A percentile compares a stretch with the other conserved stretches of the same genome.
Evolutionary conservation across 2,113 vertebrate genomes (phyloP).

Genomic region (Jaculus jaculus): DNA sequence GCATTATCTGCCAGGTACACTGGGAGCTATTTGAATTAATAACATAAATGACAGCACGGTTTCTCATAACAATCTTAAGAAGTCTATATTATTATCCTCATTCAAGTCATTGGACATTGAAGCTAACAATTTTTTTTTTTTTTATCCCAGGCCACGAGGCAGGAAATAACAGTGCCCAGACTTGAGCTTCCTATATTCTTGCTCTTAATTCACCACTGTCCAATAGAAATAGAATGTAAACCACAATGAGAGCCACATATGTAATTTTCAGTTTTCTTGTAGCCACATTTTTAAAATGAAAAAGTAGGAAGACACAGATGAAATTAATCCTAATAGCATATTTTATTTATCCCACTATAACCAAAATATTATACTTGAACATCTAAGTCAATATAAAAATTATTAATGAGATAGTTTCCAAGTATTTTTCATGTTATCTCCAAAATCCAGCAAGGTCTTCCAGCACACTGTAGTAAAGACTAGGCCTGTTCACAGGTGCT

Average conservation of each 20-base stretch:
- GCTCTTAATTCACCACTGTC: not conserved
- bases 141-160: conserved; percentile 15
- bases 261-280: conserved; percentile 36
- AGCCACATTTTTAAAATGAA: conserved; percentile 52
- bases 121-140: not conserved
- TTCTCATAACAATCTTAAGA: not conserved
- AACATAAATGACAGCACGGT: not conserved
- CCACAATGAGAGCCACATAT: not conserved
- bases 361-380: conserved; percentile 32
- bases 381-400: conserved; percentile 46
- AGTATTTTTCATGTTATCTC: conserved; percentile 26
- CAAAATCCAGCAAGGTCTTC: not conserved
- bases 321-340: conserved; percentile 55
- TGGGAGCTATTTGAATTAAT: not conserved
- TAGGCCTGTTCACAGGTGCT: not conserved
- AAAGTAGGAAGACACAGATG: conserved; percentile 38
- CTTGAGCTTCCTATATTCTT: conserved; percentile 8
- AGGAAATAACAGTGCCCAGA: conserved; percentile 20
- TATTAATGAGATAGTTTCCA: conserved; percentile 4
- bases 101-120: not conserved
- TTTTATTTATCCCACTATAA: conserved; percentile 46
- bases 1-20: not conserved
- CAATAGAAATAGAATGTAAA: conserved; percentile 47
- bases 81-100: not conserved
- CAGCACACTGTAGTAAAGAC: not conserved